Evolutionary conservation across 2,113 vertebrate species (phyloP), one percentile per base, ranked within the genome.

Genomic region (Phalacrocorax carbo): DNA sequence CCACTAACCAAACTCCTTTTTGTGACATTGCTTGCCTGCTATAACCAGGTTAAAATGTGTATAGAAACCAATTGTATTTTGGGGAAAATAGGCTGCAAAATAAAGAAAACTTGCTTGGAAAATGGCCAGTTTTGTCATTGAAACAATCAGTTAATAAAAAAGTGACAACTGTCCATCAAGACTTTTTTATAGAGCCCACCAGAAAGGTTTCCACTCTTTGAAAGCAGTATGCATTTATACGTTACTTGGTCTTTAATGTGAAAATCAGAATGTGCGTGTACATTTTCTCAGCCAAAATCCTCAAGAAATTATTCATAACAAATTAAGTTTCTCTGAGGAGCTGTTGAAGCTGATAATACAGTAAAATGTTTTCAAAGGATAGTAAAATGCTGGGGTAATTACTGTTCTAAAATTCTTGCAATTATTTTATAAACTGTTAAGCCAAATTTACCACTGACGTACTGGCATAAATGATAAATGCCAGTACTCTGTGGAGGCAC

Each of bases 371-470:
- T 94, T 71, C 26, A 77, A 58, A 71, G 17, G 20, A 66, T 73
- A 92, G 34, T 72, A 77, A 89, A 96, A 60, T 79, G 54, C 60
- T 25, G 7, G n/a, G 54, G 49, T 58, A 96, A 95, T 96, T 93
- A n/a, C 16, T 88, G 3, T 66, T 87, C 29, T 58, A 55, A 88
- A 93, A 86, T 19, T 13, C 19, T 80, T 81, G 18, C 25, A 13
- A 86, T 72, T 66, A 54, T 66, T 95, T 58, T 62, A 11, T 78
- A 83, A 90, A 48, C 14, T 46, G 8, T 19, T 54, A 62, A 64
- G 13, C 19, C 85, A 77, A 83, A 91, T 66, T 54, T 58, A 68
- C 21, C 46, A 32, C 38, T 69, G 46, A 38, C 17, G 27, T 51
- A 51, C 22, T 88, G 48, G 11, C 34, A 36, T 66, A 64, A 93